Conservation (phyloP, 30 jellyfish, hydroid and myxozoan species). For the Rhopilema esculentum region DNA sequence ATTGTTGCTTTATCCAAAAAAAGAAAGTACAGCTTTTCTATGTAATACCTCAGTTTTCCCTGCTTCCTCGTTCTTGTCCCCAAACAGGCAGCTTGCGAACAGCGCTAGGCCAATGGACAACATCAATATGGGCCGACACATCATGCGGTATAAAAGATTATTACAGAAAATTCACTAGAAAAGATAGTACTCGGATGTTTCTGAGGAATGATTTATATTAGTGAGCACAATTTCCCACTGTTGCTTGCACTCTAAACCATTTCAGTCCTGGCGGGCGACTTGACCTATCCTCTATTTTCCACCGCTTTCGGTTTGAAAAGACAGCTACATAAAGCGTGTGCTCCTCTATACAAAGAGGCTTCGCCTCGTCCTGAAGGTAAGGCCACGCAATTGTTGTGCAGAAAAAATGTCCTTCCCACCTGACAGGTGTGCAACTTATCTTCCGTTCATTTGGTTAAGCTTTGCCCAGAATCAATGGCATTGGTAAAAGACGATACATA, state of each 20-base stretch:
- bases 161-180: not conserved
- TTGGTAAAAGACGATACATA: no score
- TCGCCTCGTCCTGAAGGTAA: not conserved
- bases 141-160: not conserved
- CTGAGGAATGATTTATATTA: not conserved
- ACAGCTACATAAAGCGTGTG: not conserved
- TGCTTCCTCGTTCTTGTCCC: constrained; percentile 14
- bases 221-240: not conserved
- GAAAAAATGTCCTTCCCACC: not conserved
- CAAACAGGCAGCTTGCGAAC: not conserved
- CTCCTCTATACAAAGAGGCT: not conserved
- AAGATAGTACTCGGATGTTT: not conserved
- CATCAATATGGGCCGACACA: not conserved
- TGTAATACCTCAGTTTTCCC: constrained; percentile 24
- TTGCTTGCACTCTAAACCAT: not conserved
- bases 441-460: no score
- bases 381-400: not conserved
- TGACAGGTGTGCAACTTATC: not conserved
- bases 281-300: no score
- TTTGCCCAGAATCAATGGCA: no score
- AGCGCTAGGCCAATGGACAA: constrained; percentile 40
- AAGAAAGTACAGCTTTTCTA: no score
- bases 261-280: not conserved
- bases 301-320: not conserved
- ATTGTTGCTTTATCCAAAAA: no score